Conservation (phyloP, 2,113 vertebrate genomes). For the Nannobrachium achirus region DNA sequence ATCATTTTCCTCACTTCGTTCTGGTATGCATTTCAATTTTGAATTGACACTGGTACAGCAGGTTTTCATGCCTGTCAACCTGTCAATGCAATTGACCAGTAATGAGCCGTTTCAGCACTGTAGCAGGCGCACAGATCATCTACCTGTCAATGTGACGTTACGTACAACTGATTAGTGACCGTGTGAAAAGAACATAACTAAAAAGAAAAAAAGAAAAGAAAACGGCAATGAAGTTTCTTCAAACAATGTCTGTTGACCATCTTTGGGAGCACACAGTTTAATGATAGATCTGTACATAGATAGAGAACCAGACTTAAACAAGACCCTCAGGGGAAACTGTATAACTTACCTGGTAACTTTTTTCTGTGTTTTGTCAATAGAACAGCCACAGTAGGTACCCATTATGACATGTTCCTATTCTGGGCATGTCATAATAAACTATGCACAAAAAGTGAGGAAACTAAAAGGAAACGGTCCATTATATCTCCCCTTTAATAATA, state of each 20-base stretch:
- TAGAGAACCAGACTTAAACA: constrained; percentile 24
- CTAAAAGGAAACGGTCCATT: too few relatives aligned
- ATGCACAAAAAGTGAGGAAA: too few relatives aligned
- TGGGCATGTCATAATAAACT: too few relatives aligned
- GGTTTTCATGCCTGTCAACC: constrained; percentile 31
- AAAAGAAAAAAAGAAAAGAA: too few relatives aligned
- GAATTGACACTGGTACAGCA: constrained; percentile 40
- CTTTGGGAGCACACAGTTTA: constrained; percentile 18
- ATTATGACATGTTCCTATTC: too few relatives aligned
- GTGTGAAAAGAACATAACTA: not conserved
- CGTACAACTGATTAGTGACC: not conserved
- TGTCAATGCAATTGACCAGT: constrained; percentile 18
- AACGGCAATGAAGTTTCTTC: not conserved
- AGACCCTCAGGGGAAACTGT: constrained; percentile 26
- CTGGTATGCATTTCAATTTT: constrained; percentile 37
- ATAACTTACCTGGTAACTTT: constrained; percentile 1
- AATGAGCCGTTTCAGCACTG: not conserved
- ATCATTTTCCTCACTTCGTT: constrained; percentile 11
- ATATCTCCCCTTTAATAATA: too few relatives aligned
- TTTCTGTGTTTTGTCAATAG: constrained; percentile 6
- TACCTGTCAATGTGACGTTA: constrained; percentile 12
- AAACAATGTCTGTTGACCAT: constrained; percentile 17
- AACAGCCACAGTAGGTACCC: too few relatives aligned
- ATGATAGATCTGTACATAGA: constrained; percentile 24
- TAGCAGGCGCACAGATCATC: constrained; percentile 3